Conservation (phyloP, 2,888 invertebrate species). For the Labia minor region DNA sequence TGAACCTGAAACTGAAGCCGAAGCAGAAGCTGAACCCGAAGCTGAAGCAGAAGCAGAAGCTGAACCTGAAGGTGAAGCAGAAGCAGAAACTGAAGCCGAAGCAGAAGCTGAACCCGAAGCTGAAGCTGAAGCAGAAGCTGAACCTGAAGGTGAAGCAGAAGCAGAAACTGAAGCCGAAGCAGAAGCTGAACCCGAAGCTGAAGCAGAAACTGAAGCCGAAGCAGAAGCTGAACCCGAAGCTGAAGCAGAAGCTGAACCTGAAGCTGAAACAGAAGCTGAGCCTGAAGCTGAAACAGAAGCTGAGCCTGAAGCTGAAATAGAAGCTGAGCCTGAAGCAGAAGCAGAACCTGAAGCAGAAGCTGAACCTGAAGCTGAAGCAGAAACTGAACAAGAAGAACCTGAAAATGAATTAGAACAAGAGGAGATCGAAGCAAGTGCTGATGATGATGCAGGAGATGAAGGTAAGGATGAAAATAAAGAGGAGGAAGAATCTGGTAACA, state of each 20-base stretch:
- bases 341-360: conserved; percentile 21
- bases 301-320: no score
- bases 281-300: conserved; percentile 24
- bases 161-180: conserved; percentile 24
- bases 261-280: no score
- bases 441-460: conserved; percentile 25
- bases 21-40: conserved; percentile 21
- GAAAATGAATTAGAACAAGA: conserved; percentile 24
- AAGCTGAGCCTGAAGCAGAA: no score
- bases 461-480: conserved; percentile 24
- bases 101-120: conserved; percentile 16
- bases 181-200: conserved; percentile 19
- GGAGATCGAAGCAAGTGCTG: conserved; percentile 18
- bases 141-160: conserved; percentile 24
- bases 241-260: conserved; percentile 23
- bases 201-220: conserved; percentile 19
- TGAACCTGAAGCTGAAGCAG: conserved; percentile 19
- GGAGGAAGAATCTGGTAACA: conserved; percentile 21
- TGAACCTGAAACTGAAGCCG: conserved; percentile 21
- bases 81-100: conserved; percentile 21
- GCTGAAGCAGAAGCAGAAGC: conserved; percentile 21
- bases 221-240: conserved; percentile 17
- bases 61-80: conserved; percentile 25
- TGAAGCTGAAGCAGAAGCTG: conserved; percentile 23
- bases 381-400: conserved; percentile 20